These are phyloP conservation scores for Bradypodion pumilum DNA, from an alignment of 2,797 vertebrate genomes.

Conservation along the genomic window DNA sequence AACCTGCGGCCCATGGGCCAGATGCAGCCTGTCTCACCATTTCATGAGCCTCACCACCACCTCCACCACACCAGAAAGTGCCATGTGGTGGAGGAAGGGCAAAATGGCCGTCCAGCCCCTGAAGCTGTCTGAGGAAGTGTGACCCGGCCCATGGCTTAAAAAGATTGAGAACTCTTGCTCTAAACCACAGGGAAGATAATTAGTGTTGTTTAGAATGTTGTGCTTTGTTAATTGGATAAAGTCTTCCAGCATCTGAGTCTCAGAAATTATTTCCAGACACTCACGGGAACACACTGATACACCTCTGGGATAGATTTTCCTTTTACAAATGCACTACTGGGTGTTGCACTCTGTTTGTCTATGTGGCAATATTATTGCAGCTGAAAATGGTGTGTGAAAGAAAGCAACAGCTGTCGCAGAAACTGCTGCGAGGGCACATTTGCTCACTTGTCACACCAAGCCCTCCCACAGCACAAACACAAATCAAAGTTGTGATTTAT, in stretches of 20 bases:
- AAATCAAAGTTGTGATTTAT: not conserved
- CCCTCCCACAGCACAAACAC: not conserved
- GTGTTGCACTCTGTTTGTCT: not conserved
- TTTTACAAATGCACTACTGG: not conserved
- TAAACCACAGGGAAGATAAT: conserved; percentile 1
- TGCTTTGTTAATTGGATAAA: conserved; percentile 17
- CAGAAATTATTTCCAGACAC: not conserved
- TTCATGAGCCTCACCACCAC: too few relatives aligned
- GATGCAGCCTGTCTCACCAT: too few relatives aligned
- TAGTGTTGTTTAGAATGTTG: not conserved
- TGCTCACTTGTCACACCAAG: not conserved
- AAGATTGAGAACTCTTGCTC: too few relatives aligned
- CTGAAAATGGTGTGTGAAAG: not conserved
- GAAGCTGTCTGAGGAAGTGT: too few relatives aligned
- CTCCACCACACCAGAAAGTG: too few relatives aligned
- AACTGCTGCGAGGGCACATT: not conserved
- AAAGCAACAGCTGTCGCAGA: not conserved
- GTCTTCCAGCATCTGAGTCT: not conserved
- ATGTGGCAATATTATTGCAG: conserved; percentile 1
- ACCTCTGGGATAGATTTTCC: not conserved
- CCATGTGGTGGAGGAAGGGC: too few relatives aligned
- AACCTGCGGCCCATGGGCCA: too few relatives aligned
- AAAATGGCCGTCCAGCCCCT: too few relatives aligned
- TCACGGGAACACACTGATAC: not conserved
- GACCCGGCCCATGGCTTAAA: too few relatives aligned